A percentile compares a stretch with the other conserved stretches of the same genome.
These are phyloP conservation scores for Podiceps cristatus DNA, from an alignment of 2,113 vertebrate species.

Conservation along the genomic window DNA sequence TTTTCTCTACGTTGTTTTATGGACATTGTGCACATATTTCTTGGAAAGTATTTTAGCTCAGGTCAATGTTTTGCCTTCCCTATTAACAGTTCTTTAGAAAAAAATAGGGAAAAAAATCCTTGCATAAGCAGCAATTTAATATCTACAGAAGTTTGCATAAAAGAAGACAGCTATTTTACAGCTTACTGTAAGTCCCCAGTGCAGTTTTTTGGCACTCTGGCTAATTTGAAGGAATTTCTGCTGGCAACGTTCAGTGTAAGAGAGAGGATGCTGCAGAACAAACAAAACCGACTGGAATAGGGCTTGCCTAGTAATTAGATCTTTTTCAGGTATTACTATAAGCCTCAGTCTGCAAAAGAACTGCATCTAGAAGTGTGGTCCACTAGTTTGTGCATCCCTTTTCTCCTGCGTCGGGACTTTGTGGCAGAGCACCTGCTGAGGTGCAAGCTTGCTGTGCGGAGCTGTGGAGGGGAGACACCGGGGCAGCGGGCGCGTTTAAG, in stretches of 20 bases:
- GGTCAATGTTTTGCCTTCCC: neutral
- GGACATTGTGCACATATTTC: neutral
- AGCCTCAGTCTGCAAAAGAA: neutral
- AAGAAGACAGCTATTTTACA: neutral
- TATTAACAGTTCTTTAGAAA: neutral
- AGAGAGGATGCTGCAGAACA: neutral
- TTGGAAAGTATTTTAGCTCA: neutral
- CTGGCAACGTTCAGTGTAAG: neutral
- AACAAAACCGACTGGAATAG: too few species aligned
- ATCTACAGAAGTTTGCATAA: neutral
- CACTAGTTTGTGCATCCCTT: accelerated
- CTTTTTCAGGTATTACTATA: neutral
- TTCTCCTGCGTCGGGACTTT: accelerated
- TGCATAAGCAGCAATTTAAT: neutral
- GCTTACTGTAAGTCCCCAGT: neutral
- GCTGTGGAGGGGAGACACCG: neutral
- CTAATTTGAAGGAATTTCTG: neutral
- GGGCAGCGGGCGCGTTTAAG: neutral
- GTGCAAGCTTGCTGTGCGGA: neutral
- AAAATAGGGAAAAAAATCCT: neutral
- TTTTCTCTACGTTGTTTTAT: neutral
- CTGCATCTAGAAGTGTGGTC: accelerated
- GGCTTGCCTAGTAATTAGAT: neutral
- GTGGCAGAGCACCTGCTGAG: neutral
- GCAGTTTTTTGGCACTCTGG: neutral